These are phyloP conservation scores for Idaea dimidiata DNA, from an alignment of 2,888 invertebrate species.

Conservation along the genomic window DNA sequence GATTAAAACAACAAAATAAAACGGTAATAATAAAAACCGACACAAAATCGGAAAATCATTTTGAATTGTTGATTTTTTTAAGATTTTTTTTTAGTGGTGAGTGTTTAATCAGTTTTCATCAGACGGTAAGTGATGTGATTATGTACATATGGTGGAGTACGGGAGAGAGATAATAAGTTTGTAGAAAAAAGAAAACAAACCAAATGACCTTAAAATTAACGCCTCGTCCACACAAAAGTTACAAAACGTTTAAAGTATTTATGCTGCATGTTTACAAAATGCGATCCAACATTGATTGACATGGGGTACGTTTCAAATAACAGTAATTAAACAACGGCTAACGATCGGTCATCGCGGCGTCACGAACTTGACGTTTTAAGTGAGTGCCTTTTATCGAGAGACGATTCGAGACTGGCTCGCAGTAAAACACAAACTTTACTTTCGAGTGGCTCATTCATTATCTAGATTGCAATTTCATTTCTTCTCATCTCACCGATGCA, in stretches of 20 bases:
- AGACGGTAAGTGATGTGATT: too few species aligned
- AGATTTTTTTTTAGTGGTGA: too few species aligned
- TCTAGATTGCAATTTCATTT: slow-evolving; percentile 1
- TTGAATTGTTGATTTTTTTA: too few species aligned
- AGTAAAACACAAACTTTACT: slow-evolving; percentile 10
- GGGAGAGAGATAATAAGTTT: neutral
- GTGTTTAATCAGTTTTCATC: too few species aligned
- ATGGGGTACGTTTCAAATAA: slow-evolving; percentile 62
- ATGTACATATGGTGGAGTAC: too few species aligned
- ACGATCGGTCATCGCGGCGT: slow-evolving; percentile 59
- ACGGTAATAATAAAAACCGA: too few species aligned
- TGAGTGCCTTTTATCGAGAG: slow-evolving; percentile 37
- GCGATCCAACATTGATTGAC: slow-evolving; percentile 56
- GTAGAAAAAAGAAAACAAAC: neutral
- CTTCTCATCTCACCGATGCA: too few species aligned
- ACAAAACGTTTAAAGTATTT: slow-evolving; percentile 22
- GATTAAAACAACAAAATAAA: too few species aligned
- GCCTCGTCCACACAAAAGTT: slow-evolving; percentile 23
- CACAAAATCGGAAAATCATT: too few species aligned
- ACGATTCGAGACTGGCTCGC: neutral
- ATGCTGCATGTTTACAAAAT: slow-evolving; percentile 44
- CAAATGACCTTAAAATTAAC: slow-evolving; percentile 9
- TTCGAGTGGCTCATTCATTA: slow-evolving; percentile 7
- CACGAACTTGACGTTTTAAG: slow-evolving; percentile 53
- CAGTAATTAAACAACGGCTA: slow-evolving; percentile 64